Evolutionary conservation across 2,797 vertebrate species (phyloP).

Genomic region (Enteromius radiatus): DNA sequence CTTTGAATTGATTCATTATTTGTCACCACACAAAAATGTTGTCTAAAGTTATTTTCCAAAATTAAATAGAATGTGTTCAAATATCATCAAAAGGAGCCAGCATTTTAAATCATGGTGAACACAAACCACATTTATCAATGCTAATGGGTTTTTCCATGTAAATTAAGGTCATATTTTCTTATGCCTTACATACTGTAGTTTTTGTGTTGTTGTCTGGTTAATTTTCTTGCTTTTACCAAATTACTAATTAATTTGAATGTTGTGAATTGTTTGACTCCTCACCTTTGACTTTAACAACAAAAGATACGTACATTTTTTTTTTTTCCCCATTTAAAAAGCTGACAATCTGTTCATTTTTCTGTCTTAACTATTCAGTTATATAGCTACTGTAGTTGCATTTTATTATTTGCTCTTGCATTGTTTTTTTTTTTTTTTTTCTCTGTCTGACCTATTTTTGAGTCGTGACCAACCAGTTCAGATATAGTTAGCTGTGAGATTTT

Average conservation of each 20-base stretch:
- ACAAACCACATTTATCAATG: neutral
- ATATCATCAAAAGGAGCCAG: neutral
- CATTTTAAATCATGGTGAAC: neutral
- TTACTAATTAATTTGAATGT: neutral
- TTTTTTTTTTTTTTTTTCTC: neutral
- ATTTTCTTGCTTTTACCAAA: neutral
- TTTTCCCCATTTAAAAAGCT: neutral
- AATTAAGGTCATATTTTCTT: neutral
- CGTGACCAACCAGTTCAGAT: neutral
- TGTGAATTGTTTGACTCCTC: neutral
- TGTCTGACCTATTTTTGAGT: conserved; percentile 4
- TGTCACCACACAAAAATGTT: neutral
- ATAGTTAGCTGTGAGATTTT: conserved; percentile 18
- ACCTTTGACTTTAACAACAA: conserved; percentile 3
- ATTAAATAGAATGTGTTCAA: neutral
- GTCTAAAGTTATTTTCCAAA: neutral
- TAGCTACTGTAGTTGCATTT: neutral
- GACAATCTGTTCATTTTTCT: neutral
- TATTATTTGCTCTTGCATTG: neutral
- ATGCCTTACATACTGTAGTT: neutral
- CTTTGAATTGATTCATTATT: neutral
- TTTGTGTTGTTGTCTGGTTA: neutral
- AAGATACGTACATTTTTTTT: neutral
- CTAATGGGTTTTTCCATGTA: neutral
- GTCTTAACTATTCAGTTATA: neutral